Base-by-base conservation (phyloP, 2,888 invertebrate species). In the Aspidiotus destructor region DNA sequence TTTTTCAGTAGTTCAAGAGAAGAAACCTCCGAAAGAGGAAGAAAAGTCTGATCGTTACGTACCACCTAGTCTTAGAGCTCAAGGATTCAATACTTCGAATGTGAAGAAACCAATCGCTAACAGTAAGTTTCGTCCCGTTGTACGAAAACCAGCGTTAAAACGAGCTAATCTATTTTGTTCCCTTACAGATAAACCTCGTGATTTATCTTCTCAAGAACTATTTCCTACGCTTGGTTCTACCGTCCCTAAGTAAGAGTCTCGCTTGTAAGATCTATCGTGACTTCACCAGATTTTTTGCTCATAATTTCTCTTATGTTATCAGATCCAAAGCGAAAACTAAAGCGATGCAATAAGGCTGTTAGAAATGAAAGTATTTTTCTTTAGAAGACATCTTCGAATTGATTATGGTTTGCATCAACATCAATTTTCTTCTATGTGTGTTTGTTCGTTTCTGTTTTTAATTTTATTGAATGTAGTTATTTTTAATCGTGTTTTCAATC, bases 171-270 rank as follows among this genome's bases (percentile, higher is more conserved):
- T 52, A 13, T 52, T 13, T 13, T n/a, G n/a, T 62, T 63, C 41
- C 10, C 11, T 8, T 54, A 16, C 13, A 63, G 55, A 15, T 54
- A 55, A 63, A 10, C 55, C 42, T 17, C 42, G 8, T 17, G 64
- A 57, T 55, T 9, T 63, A 63, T 57, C 55, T 54, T n/a, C 63
- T 57, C 54, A 55, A 64, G 57, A 64, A 55, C 41, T 42, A 7
- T 64, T 64, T 44, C 57, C 64, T 41, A 42, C 64, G 1, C 55
- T 64, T 11, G 55, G 64, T 16, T 64, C 64, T 13, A 64, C 64
- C 7, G 57, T 64, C 17, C 64, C 64, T 16, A 54, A n/a, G 55
- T 54, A 54, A 54, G n/a, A 2, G 15, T 9, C n/a, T 16, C 8
- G 9, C 17, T 54, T 54, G 9, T 7, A 7, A 9, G 9, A 17